Evolutionary conservation across 2,113 vertebrate species (phyloP).

Genomic region (Turnix velox): DNA sequence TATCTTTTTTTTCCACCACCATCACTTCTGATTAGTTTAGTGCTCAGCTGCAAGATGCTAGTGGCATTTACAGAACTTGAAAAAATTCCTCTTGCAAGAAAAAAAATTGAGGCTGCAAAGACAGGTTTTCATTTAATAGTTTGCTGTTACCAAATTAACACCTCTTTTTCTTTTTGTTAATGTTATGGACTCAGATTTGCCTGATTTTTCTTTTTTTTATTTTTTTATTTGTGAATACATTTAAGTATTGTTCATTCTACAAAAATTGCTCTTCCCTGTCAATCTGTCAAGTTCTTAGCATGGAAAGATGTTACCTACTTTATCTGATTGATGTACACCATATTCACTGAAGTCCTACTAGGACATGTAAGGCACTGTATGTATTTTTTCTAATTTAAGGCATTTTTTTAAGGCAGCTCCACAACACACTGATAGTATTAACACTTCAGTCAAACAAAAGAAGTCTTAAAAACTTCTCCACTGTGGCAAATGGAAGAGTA

Average conservation of each 20-base stretch:
- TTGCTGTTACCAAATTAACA: neutral
- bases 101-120: neutral
- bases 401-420: neutral
- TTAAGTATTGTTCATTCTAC: neutral
- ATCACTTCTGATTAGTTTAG: neutral
- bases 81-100: neutral
- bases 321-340: neutral
- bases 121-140: neutral
- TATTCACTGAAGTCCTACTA: neutral
- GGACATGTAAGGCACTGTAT: neutral
- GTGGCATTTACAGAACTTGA: neutral
- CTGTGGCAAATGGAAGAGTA: neutral
- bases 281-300: neutral
- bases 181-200: neutral
- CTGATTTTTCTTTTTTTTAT: neutral
- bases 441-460: neutral
- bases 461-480: neutral
- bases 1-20: neutral
- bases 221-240: neutral
- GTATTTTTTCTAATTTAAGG: neutral
- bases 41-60: neutral
- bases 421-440: neutral
- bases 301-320: neutral
- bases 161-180: neutral
- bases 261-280: neutral